phyloP scores from a whole-genome alignment of 2,113 vertebrate species.

The Monopterus albus region DNA sequence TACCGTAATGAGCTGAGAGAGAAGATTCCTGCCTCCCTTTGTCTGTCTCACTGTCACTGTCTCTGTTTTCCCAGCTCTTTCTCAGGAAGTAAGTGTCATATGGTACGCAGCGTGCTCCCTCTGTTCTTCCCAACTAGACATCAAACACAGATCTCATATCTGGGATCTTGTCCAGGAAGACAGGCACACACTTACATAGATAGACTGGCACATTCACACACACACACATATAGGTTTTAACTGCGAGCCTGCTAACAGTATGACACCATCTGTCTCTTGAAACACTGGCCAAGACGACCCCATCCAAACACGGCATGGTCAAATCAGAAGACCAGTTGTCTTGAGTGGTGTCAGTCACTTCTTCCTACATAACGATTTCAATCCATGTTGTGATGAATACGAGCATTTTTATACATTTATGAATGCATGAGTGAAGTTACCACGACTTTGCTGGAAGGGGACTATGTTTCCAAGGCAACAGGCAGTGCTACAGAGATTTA shows the following conservation, averaged over 20 bases:
- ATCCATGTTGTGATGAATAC: background rate
- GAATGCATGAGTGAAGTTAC: constrained; percentile 24
- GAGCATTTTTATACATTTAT: background rate
- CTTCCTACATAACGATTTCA: background rate
- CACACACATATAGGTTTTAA: constrained; percentile 25
- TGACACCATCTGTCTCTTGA: constrained; percentile 52
- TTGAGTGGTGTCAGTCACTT: background rate
- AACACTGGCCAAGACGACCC: constrained; percentile 14
- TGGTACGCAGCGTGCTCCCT: constrained; percentile 55
- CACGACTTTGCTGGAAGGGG: constrained; percentile 18
- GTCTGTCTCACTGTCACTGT: background rate
- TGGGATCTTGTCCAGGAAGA: constrained; percentile 62
- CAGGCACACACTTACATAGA: constrained; percentile 19
- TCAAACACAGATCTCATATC: constrained; percentile 63
- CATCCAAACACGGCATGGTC: constrained; percentile 6
- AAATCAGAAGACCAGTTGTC: background rate
- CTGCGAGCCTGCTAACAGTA: constrained; percentile 28
- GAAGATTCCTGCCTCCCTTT: background rate
- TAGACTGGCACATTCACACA: constrained; percentile 4
- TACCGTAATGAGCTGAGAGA: background rate
- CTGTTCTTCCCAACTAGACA: constrained; percentile 53
- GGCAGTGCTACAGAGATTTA: constrained; percentile 57
- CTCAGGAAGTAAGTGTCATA: constrained; percentile 58
- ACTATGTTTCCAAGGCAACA: constrained; percentile 65
- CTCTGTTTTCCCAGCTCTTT: constrained; percentile 17